Evolutionary conservation across 2,888 invertebrate genomes (phyloP), one percentile per base, ranked within the genome.

Genomic region (Teinopalpus imperialis): DNA sequence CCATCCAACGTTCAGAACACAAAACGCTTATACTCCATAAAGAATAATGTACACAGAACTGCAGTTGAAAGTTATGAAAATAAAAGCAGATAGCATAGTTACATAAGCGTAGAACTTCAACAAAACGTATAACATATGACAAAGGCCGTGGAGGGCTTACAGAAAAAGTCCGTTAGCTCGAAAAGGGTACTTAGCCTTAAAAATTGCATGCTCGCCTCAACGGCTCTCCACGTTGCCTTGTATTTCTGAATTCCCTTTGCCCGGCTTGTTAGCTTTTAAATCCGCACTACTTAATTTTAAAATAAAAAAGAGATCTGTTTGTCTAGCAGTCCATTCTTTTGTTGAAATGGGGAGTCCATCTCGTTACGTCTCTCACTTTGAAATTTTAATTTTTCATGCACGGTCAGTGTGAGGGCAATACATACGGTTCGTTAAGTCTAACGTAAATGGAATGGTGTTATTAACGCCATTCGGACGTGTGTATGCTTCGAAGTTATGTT

Each of bases 171-270:
- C 44, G 35, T 40, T 46, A 40, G 40, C 34, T 35, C 34, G 29
- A 40, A 37, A 37, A 46, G 45, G 45, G 48, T 45, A 43, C 44
- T 48, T 42, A 48, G 53, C 49, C 50, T 53, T 54, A 49, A 50
- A 54, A 56, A 56, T 54, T 52, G 59, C 51, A 48, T 43, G 44
- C 53, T 50, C 43, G 39, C 46, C 53, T 54, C 50, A 50, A 61
- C 51, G 44, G 37, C 58, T 43, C 56, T 56, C 29, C 27, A 48
- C 40, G 45, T 30, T 26, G 45, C 34, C 45, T n/a, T 45, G 58
- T 51, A 56, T 56, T 56, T 49, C 55, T 49, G 46, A 14, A 53
- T 57, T 58, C 59, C 53, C 57, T 58, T 54, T 57, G 53, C 57
- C 32, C 49, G 43, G 50, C 51, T 51, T 51, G 57, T 53, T 56